A percentile compares a stretch with the other conserved stretches of the same genome.
These are phyloP conservation scores for Aricia agestis DNA, from an alignment of 1,140 invertebrate genomes.

Conservation along the genomic window DNA sequence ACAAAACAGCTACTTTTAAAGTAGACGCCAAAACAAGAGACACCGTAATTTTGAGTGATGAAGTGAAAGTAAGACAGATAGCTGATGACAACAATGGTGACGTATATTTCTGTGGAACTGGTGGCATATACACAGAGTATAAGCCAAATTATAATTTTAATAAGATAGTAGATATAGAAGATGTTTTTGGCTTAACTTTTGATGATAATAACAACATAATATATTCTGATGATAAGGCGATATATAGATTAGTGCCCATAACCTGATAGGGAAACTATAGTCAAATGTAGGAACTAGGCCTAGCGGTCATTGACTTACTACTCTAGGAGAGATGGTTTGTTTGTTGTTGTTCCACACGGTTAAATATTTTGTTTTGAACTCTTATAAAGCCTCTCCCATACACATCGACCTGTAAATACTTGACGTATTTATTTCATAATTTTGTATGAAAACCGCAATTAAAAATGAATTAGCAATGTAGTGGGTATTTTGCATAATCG, in stretches of 20 bases:
- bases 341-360: no score
- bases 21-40: slow-evolving; percentile 36
- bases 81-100: slow-evolving; percentile 56
- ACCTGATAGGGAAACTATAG: no score
- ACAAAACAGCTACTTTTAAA: slow-evolving; percentile 58
- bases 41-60: slow-evolving; percentile 42
- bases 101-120: slow-evolving; percentile 47
- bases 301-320: no score
- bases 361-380: no score
- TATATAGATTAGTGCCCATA: slow-evolving; percentile 45
- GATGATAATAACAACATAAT: slow-evolving; percentile 50
- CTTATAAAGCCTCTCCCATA: no score
- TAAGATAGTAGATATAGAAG: slow-evolving; percentile 42
- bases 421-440: no score
- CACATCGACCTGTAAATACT: no score
- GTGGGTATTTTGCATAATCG: no score
- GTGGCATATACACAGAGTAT: slow-evolving; percentile 56
- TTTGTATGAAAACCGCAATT: no score
- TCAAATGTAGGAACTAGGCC: no score
- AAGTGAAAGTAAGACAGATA: slow-evolving; percentile 47
- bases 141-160: slow-evolving; percentile 50
- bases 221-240: slow-evolving; percentile 49
- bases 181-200: slow-evolving; percentile 55
- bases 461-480: no score
- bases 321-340: no score